phyloP scores from a whole-genome alignment of 2,113 vertebrate genomes.

The Caranx melampygus region DNA sequence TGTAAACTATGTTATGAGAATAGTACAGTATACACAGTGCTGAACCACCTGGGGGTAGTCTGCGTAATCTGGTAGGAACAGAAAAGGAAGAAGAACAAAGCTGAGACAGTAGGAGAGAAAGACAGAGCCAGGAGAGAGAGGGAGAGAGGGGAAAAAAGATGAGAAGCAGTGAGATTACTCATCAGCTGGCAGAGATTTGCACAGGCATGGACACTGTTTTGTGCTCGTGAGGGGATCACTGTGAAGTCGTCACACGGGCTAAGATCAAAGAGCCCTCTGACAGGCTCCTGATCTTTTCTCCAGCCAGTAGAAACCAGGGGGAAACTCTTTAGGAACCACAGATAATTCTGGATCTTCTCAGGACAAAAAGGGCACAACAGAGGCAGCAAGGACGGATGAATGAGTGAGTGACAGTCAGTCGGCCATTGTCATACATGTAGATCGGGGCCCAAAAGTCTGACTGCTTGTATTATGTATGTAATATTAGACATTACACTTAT shows the following conservation, averaged over 20 bases:
- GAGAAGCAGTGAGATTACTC: slow-evolving; percentile 73
- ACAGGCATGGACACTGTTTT: slow-evolving; percentile 90
- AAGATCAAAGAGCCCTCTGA: slow-evolving; percentile 92
- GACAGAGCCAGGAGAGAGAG: slow-evolving; percentile 10
- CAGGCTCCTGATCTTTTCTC: slow-evolving; percentile 66
- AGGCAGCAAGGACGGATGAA: slow-evolving; percentile 16
- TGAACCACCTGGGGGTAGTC: slow-evolving; percentile 65
- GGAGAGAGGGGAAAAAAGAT: background rate
- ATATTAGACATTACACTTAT: background rate
- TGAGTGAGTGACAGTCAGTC: background rate
- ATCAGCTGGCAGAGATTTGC: slow-evolving; percentile 82
- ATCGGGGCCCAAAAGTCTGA: no score
- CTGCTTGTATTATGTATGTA: no score
- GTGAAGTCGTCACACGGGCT: slow-evolving; percentile 87
- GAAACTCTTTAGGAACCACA: slow-evolving; percentile 85
- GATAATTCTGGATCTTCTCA: slow-evolving; percentile 85
- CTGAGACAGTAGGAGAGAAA: slow-evolving; percentile 37
- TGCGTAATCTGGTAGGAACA: slow-evolving; percentile 84
- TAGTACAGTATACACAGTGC: background rate
- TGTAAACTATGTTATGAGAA: slow-evolving; percentile 13
- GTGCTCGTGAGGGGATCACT: slow-evolving; percentile 92
- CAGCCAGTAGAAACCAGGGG: slow-evolving; percentile 84
- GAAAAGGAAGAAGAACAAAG: slow-evolving; percentile 39
- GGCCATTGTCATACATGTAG: background rate
- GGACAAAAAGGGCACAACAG: slow-evolving; percentile 82